phyloP scores from a whole-genome alignment of 2,113 vertebrate genomes.

The Recurvirostra avosetta region DNA sequence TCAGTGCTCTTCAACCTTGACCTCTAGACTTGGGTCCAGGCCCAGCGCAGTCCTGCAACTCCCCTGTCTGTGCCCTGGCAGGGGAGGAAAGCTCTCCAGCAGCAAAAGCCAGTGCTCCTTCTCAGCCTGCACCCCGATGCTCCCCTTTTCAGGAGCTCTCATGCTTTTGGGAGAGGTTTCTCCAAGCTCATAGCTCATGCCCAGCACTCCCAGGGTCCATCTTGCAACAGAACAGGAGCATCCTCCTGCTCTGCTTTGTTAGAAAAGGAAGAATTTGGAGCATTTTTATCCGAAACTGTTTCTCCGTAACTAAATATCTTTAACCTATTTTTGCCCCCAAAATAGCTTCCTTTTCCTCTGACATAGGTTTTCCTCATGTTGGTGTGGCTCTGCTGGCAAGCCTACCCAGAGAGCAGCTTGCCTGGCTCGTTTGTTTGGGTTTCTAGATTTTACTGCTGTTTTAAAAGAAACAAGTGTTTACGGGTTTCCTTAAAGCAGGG shows the following conservation, averaged over 20 bases:
- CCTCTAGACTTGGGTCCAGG: not conserved
- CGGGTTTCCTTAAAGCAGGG: not conserved
- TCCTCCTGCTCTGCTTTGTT: not conserved
- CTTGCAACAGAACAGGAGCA: not conserved
- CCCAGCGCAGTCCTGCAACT: not conserved
- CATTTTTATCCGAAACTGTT: not conserved
- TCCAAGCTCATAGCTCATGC: not conserved
- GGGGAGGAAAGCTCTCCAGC: not conserved
- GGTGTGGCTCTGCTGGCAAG: not conserved
- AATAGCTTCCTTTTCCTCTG: not conserved
- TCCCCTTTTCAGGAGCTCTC: not conserved
- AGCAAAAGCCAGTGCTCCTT: not conserved
- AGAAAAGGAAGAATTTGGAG: not conserved
- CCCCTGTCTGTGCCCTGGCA: rapidly evolving
- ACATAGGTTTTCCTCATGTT: not conserved
- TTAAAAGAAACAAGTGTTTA: not conserved
- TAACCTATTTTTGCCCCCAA: not conserved
- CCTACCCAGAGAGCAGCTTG: too few relatives aligned
- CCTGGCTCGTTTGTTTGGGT: not conserved
- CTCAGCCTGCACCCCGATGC: rapidly evolving
- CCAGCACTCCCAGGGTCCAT: too few relatives aligned
- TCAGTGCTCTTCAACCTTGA: not conserved
- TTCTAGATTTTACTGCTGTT: not conserved
- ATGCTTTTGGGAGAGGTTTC: not conserved
- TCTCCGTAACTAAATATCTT: not conserved